A percentile compares a stretch with the other conserved stretches of the same genome.
phyloP scores from a whole-genome alignment of 2,797 vertebrate genomes.

The Crocidura indochinensis region DNA sequence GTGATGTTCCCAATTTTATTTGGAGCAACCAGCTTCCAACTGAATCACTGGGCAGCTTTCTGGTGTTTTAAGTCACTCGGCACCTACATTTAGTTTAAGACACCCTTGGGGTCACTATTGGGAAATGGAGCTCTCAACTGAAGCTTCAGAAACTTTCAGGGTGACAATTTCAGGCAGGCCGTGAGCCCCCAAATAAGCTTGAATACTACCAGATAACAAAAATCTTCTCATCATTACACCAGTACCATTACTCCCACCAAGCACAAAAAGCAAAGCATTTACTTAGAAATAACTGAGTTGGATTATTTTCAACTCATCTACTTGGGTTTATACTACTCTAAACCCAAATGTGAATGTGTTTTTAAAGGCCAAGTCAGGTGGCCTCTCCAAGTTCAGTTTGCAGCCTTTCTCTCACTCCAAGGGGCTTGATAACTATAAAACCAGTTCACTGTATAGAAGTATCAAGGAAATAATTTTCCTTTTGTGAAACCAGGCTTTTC shows the following conservation, averaged over 20 bases:
- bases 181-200: not conserved
- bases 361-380: not conserved
- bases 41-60: not conserved
- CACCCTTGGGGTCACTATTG: not conserved
- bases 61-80: not conserved
- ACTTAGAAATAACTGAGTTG: slow-evolving; percentile 7
- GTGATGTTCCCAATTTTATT: not conserved
- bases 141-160: not conserved
- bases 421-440: not conserved
- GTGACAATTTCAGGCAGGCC: not conserved
- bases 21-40: not conserved
- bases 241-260: not conserved
- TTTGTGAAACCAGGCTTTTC: not conserved
- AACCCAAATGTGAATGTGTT: not conserved
- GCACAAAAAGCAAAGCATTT: not conserved
- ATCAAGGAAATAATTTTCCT: slow-evolving; percentile 31
- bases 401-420: not conserved
- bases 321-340: not conserved
- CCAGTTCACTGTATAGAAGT: not conserved
- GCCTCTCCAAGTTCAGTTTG: not conserved
- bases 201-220: not conserved
- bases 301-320: not conserved
- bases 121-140: not conserved
- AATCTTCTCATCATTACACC: not conserved
- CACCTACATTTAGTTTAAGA: not conserved